Conservation (phyloP, 2,113 vertebrate species). For the Oncorhynchus keta region DNA sequence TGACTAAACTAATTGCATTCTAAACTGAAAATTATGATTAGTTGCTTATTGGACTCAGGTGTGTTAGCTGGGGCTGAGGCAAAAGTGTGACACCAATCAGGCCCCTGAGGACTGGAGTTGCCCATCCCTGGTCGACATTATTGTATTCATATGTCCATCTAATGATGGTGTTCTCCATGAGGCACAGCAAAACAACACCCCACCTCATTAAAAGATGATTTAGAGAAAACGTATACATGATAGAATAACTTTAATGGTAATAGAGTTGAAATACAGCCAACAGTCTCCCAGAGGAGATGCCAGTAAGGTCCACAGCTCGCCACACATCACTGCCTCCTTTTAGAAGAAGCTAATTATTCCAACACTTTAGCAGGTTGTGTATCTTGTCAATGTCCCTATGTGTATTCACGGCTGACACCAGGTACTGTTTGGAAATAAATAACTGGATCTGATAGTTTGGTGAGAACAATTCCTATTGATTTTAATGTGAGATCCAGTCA, state of each 20-base stretch:
- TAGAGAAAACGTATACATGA: not conserved
- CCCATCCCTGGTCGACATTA: not conserved
- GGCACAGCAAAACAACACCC: not conserved
- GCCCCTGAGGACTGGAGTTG: no score
- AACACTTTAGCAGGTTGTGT: not conserved
- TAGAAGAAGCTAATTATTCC: slow-evolving; percentile 9
- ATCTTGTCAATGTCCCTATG: slow-evolving; percentile 1
- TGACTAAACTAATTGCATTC: no score
- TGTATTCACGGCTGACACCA: slow-evolving; percentile 6
- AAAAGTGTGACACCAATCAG: no score
- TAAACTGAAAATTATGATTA: no score
- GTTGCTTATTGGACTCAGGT: no score
- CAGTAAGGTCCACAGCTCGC: slow-evolving; percentile 5
- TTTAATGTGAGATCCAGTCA: no score
- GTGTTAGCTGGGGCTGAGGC: no score
- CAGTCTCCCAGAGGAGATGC: slow-evolving; percentile 5
- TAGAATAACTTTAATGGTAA: not conserved
- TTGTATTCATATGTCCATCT: not conserved
- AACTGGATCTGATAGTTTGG: not conserved
- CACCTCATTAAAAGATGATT: not conserved
- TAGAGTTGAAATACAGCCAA: not conserved
- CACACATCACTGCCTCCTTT: slow-evolving; percentile 8
- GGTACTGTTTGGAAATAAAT: not conserved
- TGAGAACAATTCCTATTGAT: no score
- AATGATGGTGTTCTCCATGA: not conserved